phyloP scores from a whole-genome alignment of 2,797 vertebrate genomes.

The Centropyge bicolor region DNA sequence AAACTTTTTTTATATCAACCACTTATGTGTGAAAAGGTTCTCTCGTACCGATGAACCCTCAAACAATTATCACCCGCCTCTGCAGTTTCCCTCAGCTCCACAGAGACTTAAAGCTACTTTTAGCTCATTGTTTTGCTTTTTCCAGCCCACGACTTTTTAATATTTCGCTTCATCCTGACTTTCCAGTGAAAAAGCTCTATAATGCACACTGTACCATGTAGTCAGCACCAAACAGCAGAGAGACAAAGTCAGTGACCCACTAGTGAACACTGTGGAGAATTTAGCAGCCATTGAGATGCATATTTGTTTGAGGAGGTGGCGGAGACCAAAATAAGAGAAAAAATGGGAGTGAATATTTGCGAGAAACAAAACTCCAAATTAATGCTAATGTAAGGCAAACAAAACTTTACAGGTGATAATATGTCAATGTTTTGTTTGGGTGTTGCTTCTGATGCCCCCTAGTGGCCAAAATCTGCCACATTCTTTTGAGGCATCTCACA shows the following conservation, averaged over 20 bases:
- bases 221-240: background rate
- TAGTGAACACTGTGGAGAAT: background rate
- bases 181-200: background rate
- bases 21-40: background rate
- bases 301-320: background rate
- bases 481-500: background rate
- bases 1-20: background rate
- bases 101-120: background rate
- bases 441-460: background rate
- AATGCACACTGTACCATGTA: background rate
- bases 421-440: no score
- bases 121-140: background rate
- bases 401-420: no score
- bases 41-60: background rate
- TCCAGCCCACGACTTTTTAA: no score
- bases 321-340: background rate
- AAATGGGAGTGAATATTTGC: background rate
- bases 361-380: background rate
- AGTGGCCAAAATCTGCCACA: background rate
- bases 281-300: no score
- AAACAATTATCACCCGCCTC: background rate
- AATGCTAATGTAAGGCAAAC: no score
- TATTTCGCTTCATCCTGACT: background rate
- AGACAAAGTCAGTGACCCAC: background rate
- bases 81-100: background rate